Percentiles rank a stretch among this genome's conserved stretches.
These are phyloP conservation scores for Adoxophyes honmai DNA, from an alignment of 1,140 invertebrate genomes.

Conservation along the genomic window DNA sequence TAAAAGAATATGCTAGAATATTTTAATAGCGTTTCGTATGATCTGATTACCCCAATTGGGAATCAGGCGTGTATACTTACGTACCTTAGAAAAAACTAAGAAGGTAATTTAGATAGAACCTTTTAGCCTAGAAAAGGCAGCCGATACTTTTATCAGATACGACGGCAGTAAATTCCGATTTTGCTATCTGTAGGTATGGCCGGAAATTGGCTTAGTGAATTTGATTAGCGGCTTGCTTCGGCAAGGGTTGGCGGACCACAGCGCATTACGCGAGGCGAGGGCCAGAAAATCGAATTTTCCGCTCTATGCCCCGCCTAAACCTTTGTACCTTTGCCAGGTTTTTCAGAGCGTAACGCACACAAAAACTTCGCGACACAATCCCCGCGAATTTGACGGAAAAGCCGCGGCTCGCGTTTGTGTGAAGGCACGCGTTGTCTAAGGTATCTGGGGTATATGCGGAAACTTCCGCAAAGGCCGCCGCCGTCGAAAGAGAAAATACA, in stretches of 20 bases:
- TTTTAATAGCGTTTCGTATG: no score
- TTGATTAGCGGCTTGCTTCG: slow-evolving; percentile 58
- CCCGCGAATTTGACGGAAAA: slow-evolving; percentile 9
- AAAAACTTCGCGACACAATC: slow-evolving; percentile 42
- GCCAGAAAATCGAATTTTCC: slow-evolving; percentile 74
- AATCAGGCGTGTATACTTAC: no score
- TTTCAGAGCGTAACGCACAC: slow-evolving; percentile 60
- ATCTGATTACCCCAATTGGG: no score
- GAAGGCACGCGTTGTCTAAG: background rate
- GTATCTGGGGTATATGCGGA: no score
- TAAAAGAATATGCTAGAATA: no score
- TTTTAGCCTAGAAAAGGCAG: no score
- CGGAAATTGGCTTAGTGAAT: slow-evolving; percentile 60
- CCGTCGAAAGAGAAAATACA: no score
- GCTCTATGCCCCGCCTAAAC: slow-evolving; percentile 41
- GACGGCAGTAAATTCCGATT: slow-evolving; percentile 52
- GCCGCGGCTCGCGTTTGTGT: background rate
- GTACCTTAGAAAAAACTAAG: no score
- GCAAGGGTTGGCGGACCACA: slow-evolving; percentile 58
- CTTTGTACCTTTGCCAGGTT: slow-evolving; percentile 51
- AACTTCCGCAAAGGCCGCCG: no score
- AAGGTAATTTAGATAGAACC: slow-evolving; percentile 25
- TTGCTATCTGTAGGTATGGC: slow-evolving; percentile 50
- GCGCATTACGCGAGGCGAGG: slow-evolving; percentile 54
- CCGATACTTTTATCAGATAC: slow-evolving; percentile 37